phyloP scores from a whole-genome alignment of 1,140 invertebrate species.

The Lordiphosa collinella region DNA sequence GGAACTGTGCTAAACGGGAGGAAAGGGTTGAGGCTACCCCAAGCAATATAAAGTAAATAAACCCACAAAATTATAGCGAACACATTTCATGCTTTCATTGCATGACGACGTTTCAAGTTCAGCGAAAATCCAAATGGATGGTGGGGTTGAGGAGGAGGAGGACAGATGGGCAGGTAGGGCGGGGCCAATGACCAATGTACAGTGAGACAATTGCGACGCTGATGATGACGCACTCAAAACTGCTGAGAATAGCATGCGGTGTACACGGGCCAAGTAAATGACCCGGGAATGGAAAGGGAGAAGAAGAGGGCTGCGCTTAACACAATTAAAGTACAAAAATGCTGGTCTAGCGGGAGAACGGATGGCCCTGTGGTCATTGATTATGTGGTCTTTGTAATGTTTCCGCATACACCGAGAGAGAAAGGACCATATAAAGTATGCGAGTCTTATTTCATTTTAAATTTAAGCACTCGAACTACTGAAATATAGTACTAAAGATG shows the following conservation, averaged over 20 bases:
- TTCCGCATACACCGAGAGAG: too few species aligned
- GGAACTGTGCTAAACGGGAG: constrained; percentile 18
- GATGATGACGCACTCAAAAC: constrained; percentile 45
- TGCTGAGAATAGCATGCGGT: constrained; percentile 25
- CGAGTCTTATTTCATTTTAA: too few species aligned
- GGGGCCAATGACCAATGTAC: constrained; percentile 40
- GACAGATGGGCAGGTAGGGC: not conserved
- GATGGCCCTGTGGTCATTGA: too few species aligned
- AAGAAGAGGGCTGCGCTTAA: constrained; percentile 3
- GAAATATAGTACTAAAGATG: too few species aligned
- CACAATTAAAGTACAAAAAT: constrained; percentile 33
- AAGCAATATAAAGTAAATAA: constrained; percentile 33
- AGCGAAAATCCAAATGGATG: constrained; percentile 22
- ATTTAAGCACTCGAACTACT: too few species aligned
- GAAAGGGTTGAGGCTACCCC: not conserved
- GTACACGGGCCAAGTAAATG: constrained; percentile 27
- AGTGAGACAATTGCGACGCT: constrained; percentile 35
- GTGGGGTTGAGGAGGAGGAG: not conserved
- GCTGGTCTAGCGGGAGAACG: not conserved
- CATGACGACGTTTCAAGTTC: constrained; percentile 53
- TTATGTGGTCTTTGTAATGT: too few species aligned
- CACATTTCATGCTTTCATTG: constrained; percentile 46
- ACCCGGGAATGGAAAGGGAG: constrained; percentile 9
- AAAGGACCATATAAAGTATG: too few species aligned
- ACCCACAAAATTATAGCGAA: constrained; percentile 24